Evolutionary conservation across 2,797 vertebrate genomes (phyloP).

Genomic region (Acanthurus lineatus): DNA sequence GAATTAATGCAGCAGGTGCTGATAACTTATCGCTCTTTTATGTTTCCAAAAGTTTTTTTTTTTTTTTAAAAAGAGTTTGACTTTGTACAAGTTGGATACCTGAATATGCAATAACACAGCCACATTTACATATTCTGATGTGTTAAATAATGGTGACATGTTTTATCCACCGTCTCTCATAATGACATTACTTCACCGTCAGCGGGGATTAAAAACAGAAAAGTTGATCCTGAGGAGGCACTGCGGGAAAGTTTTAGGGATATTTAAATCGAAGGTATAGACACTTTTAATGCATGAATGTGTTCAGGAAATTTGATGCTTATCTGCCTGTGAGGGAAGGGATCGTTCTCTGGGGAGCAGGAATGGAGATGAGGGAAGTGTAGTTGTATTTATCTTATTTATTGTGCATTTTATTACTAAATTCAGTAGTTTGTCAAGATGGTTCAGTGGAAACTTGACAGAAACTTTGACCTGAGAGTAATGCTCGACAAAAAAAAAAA

Average conservation of each 20-base stretch:
- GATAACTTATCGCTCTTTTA: slow-evolving; percentile 18
- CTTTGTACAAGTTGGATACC: slow-evolving; percentile 15
- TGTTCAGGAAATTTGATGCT: background rate
- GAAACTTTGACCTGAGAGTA: no score
- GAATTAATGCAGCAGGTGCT: slow-evolving; percentile 39
- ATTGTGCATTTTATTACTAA: no score
- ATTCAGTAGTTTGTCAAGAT: no score
- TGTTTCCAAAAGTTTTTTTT: slow-evolving; percentile 16
- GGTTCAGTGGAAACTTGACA: no score
- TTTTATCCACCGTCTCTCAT: background rate
- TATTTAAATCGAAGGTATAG: background rate
- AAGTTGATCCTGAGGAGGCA: background rate
- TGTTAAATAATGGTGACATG: background rate
- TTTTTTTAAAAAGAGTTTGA: background rate
- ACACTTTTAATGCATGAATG: background rate
- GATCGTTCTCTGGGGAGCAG: no score
- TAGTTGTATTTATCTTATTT: no score
- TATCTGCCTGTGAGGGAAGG: no score
- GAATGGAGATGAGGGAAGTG: no score
- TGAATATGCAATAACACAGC: background rate
- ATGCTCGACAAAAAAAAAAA: no score
- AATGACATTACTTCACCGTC: no score
- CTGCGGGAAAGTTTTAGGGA: background rate
- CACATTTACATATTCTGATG: background rate
- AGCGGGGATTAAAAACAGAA: background rate